Conservation (phyloP, 2,113 vertebrate genomes). For the Callopanchax toddi region DNA sequence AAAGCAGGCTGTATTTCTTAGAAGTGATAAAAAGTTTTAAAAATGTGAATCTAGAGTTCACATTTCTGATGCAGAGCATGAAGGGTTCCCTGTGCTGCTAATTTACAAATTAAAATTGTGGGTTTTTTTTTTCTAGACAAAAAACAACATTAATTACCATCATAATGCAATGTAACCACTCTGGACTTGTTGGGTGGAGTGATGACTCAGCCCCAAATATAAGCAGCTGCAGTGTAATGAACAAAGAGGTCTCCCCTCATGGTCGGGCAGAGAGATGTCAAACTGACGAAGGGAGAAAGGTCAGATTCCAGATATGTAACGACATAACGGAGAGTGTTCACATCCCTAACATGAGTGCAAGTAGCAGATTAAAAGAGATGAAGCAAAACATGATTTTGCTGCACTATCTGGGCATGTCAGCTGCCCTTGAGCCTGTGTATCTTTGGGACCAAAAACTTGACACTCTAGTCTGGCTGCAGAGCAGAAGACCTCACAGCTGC, state of each 20-base stretch:
- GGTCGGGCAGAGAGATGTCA: background rate
- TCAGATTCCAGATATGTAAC: constrained; percentile 51
- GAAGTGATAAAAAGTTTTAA: constrained; percentile 25
- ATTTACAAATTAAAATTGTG: constrained; percentile 22
- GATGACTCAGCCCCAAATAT: no score
- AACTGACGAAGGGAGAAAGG: constrained; percentile 14
- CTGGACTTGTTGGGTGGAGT: background rate
- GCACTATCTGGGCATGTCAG: constrained; percentile 7
- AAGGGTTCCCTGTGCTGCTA: background rate
- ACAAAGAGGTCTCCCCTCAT: constrained; percentile 1
- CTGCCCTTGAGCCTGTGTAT: constrained; percentile 67
- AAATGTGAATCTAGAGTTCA: constrained; percentile 23
- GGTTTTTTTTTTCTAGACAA: background rate
- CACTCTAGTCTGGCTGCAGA: no score
- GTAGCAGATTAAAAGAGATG: constrained; percentile 19
- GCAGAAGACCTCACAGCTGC: no score
- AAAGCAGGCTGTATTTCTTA: constrained; percentile 23
- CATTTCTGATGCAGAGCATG: background rate
- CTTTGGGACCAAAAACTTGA: no score
- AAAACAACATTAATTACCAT: background rate
- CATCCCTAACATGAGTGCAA: no score
- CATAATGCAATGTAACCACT: background rate
- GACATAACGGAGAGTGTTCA: no score
- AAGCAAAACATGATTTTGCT: constrained; percentile 9
- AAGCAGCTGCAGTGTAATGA: constrained; percentile 15